A percentile compares a stretch with the other conserved stretches of the same genome.
Evolutionary conservation across 2,797 vertebrate species (phyloP).

Genomic region (Parotocinclus haroldoi): DNA sequence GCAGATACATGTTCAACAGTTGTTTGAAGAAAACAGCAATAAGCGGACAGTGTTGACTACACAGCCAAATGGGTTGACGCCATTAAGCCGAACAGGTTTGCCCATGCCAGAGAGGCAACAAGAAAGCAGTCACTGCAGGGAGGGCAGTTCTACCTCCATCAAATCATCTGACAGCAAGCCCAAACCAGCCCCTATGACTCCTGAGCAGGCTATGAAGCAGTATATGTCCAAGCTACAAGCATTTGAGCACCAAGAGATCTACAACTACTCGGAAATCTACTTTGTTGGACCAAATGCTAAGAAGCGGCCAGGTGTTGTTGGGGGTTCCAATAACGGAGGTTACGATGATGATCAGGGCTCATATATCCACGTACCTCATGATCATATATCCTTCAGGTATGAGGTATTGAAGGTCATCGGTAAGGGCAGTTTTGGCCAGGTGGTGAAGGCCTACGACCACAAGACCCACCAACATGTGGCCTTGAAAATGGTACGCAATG

Average conservation of each 20-base stretch:
- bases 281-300: conserved; percentile 94
- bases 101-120: conserved; percentile 80
- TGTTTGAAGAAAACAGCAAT: conserved; percentile 94
- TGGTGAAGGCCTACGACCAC: conserved; percentile 96
- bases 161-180: conserved; percentile 85
- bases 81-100: conserved; percentile 76
- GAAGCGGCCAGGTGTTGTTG: conserved; percentile 88
- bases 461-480: conserved; percentile 91
- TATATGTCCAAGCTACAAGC: conserved; percentile 91
- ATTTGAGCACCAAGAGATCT: conserved; percentile 95
- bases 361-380: conserved; percentile 95
- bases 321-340: conserved; percentile 90
- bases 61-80: conserved; percentile 90
- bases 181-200: conserved; percentile 75
- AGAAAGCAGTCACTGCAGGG: conserved; percentile 77
- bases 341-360: conserved; percentile 98
- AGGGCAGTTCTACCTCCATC: conserved; percentile 85
- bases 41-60: conserved; percentile 88
- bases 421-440: conserved; percentile 97
- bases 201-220: conserved; percentile 97
- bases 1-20: conserved; percentile 87
- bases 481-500: conserved; percentile 98
- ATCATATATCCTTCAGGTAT: conserved; percentile 93
- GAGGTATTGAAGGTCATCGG: conserved; percentile 98
- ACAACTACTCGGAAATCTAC: conserved; percentile 87